Percentiles rank a stretch among this genome's conserved stretches.
Conservation (phyloP, 2,888 invertebrate genomes). For the Carabus problematicus region DNA sequence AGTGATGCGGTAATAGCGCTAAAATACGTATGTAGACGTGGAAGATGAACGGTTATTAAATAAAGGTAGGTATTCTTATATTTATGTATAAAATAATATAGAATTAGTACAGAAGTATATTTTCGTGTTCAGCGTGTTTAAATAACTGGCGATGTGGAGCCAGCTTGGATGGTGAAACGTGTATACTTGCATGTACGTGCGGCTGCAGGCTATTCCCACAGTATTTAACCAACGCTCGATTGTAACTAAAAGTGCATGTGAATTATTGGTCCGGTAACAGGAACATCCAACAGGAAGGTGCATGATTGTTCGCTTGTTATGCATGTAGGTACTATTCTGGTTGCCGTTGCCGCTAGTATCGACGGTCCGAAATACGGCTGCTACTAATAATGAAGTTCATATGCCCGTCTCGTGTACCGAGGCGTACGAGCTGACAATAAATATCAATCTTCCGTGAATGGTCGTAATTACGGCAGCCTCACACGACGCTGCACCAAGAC, state of each 20-base stretch:
- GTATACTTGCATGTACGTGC: no score
- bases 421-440: slow-evolving; percentile 31
- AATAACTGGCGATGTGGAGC: no score
- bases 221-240: no score
- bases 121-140: no score
- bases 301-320: not conserved
- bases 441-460: slow-evolving; percentile 40
- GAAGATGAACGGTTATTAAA: no score
- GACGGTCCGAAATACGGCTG: not conserved
- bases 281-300: slow-evolving; percentile 16
- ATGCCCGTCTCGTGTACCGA: slow-evolving; percentile 12
- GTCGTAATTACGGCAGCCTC: slow-evolving; percentile 32
- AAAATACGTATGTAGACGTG: no score
- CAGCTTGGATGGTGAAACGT: no score
- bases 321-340: not conserved
- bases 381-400: slow-evolving; percentile 39
- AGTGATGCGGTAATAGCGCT: no score
- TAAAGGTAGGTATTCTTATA: no score
- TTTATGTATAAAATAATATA: no score
- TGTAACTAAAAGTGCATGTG: not conserved
- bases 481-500: slow-evolving; percentile 23
- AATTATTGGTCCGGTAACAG: slow-evolving; percentile 6
- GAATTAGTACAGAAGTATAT: no score
- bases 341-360: not conserved
- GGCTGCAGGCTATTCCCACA: no score